Percentiles rank a stretch among this genome's conserved stretches.
phyloP scores from a whole-genome alignment of 2,888 invertebrate species.

The Mythimna pallens region DNA sequence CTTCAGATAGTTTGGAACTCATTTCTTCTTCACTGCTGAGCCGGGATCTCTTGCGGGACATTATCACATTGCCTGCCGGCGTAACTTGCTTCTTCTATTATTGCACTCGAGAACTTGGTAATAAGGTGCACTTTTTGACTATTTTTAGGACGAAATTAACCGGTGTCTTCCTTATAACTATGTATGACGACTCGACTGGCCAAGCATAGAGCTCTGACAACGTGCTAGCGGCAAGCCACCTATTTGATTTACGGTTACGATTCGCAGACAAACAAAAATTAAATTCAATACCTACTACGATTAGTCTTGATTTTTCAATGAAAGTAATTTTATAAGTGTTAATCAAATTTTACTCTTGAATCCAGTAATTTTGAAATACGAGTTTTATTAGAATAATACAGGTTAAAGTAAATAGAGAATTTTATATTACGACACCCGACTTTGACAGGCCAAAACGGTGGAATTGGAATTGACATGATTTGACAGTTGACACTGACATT shows the following conservation, averaged over 20 bases:
- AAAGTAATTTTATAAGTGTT: conserved; percentile 13
- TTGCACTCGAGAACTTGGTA: conserved; percentile 29
- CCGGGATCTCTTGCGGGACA: conserved; percentile 86
- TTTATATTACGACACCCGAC: conserved; percentile 56
- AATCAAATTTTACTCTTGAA: conserved; percentile 4
- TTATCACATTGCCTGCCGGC: conserved; percentile 79
- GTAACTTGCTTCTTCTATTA: conserved; percentile 26
- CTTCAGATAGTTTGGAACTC: conserved; percentile 78
- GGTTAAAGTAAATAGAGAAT: conserved; percentile 49
- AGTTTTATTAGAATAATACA: not conserved
- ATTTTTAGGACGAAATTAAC: conserved; percentile 28
- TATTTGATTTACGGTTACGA: conserved; percentile 56
- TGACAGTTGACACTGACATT: conserved; percentile 34
- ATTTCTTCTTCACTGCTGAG: conserved; percentile 79
- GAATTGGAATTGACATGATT: not conserved
- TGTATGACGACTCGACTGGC: conserved; percentile 38
- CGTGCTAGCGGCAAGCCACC: conserved; percentile 41
- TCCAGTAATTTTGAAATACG: conserved; percentile 33
- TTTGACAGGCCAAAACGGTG: conserved; percentile 51
- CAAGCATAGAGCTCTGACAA: conserved; percentile 44
- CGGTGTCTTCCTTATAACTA: conserved; percentile 34
- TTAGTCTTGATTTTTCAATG: conserved; percentile 13
- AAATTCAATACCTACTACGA: conserved; percentile 6
- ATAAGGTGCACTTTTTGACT: conserved; percentile 24
- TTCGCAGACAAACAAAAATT: conserved; percentile 37